These are phyloP conservation scores for Synanthedon formicaeformis DNA, from an alignment of 2,888 invertebrate species.

Conservation along the genomic window DNA sequence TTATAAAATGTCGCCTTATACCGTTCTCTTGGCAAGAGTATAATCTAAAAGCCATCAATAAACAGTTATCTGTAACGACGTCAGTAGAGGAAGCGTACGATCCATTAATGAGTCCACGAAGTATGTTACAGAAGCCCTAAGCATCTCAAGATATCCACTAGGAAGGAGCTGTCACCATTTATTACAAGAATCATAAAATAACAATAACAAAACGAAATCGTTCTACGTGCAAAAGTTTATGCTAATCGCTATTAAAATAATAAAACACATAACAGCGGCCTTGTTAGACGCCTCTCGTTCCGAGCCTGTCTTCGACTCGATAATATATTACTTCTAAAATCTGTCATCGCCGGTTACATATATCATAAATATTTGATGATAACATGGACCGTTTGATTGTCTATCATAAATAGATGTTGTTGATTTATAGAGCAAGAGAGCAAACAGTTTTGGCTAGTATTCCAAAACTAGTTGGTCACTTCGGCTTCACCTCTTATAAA, in stretches of 20 bases:
- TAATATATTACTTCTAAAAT: constrained; percentile 8
- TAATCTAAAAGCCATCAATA: constrained; percentile 55
- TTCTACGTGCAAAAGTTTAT: constrained; percentile 40
- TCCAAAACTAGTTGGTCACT: too few species aligned
- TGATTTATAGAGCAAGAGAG: too few species aligned
- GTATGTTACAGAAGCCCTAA: constrained; percentile 35
- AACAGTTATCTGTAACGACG: constrained; percentile 49
- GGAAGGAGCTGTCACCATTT: constrained; percentile 46
- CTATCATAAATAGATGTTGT: neutral
- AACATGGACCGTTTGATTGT: neutral
- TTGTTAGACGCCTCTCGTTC: constrained; percentile 22
- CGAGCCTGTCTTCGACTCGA: constrained; percentile 12
- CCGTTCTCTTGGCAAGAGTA: constrained; percentile 22
- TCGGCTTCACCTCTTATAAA: too few species aligned
- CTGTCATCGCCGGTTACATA: constrained; percentile 5
- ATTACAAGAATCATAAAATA: constrained; percentile 41
- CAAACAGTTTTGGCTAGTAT: too few species aligned
- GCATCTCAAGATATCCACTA: constrained; percentile 32
- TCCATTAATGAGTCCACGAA: constrained; percentile 52
- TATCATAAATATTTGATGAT: constrained; percentile 4
- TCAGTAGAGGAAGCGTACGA: constrained; percentile 51
- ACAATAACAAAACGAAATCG: constrained; percentile 45
- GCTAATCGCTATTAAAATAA: constrained; percentile 46
- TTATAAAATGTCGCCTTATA: constrained; percentile 29
- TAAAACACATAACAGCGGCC: constrained; percentile 35